Base-by-base conservation (phyloP, 92 coral and sea anemone species). In the Heteractis magnifica region DNA sequence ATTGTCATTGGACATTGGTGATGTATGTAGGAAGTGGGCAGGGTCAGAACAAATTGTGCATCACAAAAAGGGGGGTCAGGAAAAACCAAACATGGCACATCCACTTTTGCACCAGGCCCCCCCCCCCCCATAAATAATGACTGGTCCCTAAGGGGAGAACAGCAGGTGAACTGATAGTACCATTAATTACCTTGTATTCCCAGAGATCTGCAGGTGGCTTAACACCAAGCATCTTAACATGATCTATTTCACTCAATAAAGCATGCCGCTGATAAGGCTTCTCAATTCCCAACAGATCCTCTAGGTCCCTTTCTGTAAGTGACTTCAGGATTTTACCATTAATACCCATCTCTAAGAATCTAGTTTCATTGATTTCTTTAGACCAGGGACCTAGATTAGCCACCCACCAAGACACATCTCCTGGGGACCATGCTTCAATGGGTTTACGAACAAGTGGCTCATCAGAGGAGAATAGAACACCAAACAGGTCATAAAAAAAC, bases 171-270 rank as follows among this genome's bases (percentile, higher is more conserved):
- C 44, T 34, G 44, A 2, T 2, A 34, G 2, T 2, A 34, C 3
- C 44, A 34, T 34, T 83, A 94, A 34, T 34, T 83, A 94, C 98
- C 98, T 95, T 95, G 68, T 95, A 95, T 65, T 95, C 98, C 98
- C 98, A 95, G 55, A 95, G 55, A 55, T 95, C 91, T 68, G 87
- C 53, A 23, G 98, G 98, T n/a, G 85, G 71, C 74, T 92, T 94
- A 5, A 86, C 86, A 16, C 94, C 97, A 81, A 82, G 88, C 71
- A 78, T 76, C 82, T 85, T 81, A 20, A 95, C 86, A 51, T 72
- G 80, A 50, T 86, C 91, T 75, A 95, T 77, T 64, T 91, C 98
- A 56, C 87, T 92, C 19, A 94, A 58, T 10, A 95, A 60, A 14
- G 87, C 86, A 65, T 90, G 82, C 55, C 96, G 88, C 81, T 94